Base-by-base conservation (phyloP, 1,140 invertebrate genomes). In the Manduca sexta region DNA sequence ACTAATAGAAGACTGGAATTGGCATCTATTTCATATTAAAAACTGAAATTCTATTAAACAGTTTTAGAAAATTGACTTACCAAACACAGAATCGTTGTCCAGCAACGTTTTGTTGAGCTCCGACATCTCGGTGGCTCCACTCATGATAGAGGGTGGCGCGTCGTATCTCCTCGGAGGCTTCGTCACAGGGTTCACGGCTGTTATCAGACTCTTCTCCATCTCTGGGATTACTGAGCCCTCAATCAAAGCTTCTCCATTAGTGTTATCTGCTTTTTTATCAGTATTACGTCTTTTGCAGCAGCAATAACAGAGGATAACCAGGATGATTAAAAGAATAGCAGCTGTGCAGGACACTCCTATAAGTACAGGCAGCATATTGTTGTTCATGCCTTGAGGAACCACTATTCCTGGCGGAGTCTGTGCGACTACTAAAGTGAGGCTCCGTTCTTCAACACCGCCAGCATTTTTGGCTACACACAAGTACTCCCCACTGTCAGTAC, bases 381-480 rank as follows among this genome's bases (percentile, higher is more conserved):
- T 80, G 12, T 78, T 66, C 54, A 87, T 84, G 0, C 85, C 80
- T 16, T 80, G 79, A 16, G 86, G 73, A 0, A 74, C 62, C 2
- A 86, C 59, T 8, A 88, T 79, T 0, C 87, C 84, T 2, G 79
- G 74, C n/a, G 78, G 58, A 11, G 56, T 64, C 51, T 73, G 76
- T 10, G 86, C 76, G 0, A 95, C 88, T 6, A 86, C 72, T 13
- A 97, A 74, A 0, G 90, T 91, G 0, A 96, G 79, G 73, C 89
- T 94, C 47, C 87, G 90, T 64, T 94, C 92, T 30, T 93, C 92
- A 6, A 91, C 89, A 0, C 96, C 97, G 1, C 93, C 96, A 0
- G 91, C 88, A 79, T 96, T 98, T 46, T 92, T 92, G 0, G 95
- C 95, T 4, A 93, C 88, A 63, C 96, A 98, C n/a, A 91, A 89